Evolutionary conservation across 2,888 invertebrate genomes (phyloP), one percentile per base, ranked within the genome.

Genomic region (Lepetodrilus schrolli): DNA sequence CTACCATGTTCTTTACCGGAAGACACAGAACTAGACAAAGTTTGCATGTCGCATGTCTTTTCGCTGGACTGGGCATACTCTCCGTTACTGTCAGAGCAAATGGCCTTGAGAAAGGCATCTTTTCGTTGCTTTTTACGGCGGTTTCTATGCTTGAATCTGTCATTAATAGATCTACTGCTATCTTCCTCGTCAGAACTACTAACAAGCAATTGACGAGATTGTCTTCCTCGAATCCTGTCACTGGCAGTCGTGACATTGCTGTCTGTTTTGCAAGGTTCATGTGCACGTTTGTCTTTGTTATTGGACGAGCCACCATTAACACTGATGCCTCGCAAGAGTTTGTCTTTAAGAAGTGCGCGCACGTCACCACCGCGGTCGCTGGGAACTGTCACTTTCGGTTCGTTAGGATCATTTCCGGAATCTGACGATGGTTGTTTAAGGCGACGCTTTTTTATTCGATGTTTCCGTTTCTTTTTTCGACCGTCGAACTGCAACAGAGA

Each of bases 321-420:
- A 30, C 58, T 58, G 58, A 30, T 58, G n/a, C n/a, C n/a, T n/a
- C n/a, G n/a, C n/a, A n/a, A n/a, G n/a, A 58, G 13, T 58, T 58
- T 58, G 17, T 58, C 26, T 4, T 34, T 10, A 10, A 58, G 58
- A 23, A 23, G 30, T 58, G 23, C 17, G 26, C 58, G 26, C n/a
- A 58, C 34, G 7, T 58, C 26, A n/a, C n/a, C n/a, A 13, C 13
- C 58, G 30, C 34, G 26, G 34, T 30, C 17, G 10, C 5, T 0
- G 4, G 4, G 13, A 17, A 4, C 8, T 43, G 13, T 34, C 2
- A 34, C 8, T 43, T 43, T 34, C 2, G 58, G 30, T 17, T 10
- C 17, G 17, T 2, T 34, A 2, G 58, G 17, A 3, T 30, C 58
- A 58, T 17, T 58, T 26, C 34, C 58, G 2, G 58, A 58, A 17